Base-by-base conservation (phyloP, 1,140 invertebrate species). In the Micrasema longulum region DNA sequence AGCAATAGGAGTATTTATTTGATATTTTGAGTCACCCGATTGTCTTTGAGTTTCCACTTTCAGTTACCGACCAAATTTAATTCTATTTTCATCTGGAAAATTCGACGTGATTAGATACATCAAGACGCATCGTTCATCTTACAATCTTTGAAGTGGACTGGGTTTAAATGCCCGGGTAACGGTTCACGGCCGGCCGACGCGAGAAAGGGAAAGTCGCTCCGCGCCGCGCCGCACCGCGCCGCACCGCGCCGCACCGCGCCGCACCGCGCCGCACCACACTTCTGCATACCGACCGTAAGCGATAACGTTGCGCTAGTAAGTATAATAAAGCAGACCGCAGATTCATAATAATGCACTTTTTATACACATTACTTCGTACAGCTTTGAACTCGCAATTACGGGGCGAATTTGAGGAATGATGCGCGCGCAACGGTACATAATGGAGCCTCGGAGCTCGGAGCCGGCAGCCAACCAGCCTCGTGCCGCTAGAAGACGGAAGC, bases 151-250 rank as follows among this genome's bases (percentile, higher is more conserved):
- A 2, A 31, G 26, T 31, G 26, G 20, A 48, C 47, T 48, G 47
- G 47, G 47, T 18, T 48, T 20, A 48, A 16, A 7, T n/a, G 20
- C 18, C 14, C 52, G 52, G 52, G 41, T 64, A 64, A 64, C 60
- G 60, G 60, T 64, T 64, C 60, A 64, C 23, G 60, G 60, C 60
- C 60, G 60, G 41, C 43, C 43, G 36, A 31, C 10, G 41, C 23
- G 12, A 64, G 60, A 64, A 64, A 64, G 60, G 41, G 60, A 64
- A 64, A 64, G 60, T 64, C 12, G 60, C 35, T 41, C 55, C 55
- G 55, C 20, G 16, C 20, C 16, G 47, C 55, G 55, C 23, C 52
- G 43, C 43, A 5, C 43, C 43, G 43, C 52, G 52, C 47, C 47
- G 52, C 22, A 31, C 52, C 31, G 6, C 52, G 12, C 52, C 12